Evolutionary conservation across 2,888 invertebrate genomes (phyloP).

Genomic region (Hypomecis punctinalis): DNA sequence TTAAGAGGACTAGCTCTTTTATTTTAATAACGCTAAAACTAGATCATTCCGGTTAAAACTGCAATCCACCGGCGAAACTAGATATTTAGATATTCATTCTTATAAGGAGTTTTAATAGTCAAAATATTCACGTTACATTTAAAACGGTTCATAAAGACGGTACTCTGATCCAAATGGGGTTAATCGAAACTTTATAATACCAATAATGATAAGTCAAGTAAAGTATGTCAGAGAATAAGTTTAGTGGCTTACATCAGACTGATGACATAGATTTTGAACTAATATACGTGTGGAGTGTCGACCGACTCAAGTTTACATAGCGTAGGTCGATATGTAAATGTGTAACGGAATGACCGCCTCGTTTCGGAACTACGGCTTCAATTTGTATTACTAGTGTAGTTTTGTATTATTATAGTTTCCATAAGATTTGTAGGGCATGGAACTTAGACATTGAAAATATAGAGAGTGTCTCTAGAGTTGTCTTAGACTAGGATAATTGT

Average conservation of each 20-base stretch:
- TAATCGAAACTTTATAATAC: slow-evolving; percentile 9
- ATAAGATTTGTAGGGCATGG: background rate
- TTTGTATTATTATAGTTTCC: background rate
- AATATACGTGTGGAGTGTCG: slow-evolving; percentile 10
- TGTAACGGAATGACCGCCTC: slow-evolving; percentile 29
- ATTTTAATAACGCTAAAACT: too few species aligned
- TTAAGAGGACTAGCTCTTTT: too few species aligned
- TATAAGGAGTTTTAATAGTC: background rate
- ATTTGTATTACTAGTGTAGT: background rate
- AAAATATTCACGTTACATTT: background rate
- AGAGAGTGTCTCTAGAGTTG: too few species aligned
- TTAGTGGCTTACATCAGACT: slow-evolving; percentile 28
- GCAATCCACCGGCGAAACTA: too few species aligned
- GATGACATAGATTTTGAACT: slow-evolving; percentile 23
- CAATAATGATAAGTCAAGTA: slow-evolving; percentile 21
- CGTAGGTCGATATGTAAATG: slow-evolving; percentile 32
- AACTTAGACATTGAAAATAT: background rate
- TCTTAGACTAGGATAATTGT: too few species aligned
- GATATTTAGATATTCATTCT: too few species aligned
- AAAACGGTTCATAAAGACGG: slow-evolving; percentile 3
- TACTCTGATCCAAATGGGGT: slow-evolving; percentile 14
- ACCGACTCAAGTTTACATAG: slow-evolving; percentile 20
- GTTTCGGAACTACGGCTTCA: slow-evolving; percentile 17
- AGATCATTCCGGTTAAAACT: too few species aligned
- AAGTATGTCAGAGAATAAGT: slow-evolving; percentile 28